Conservation (phyloP, 2,113 vertebrate species). For the Pterocles burchelli region DNA sequence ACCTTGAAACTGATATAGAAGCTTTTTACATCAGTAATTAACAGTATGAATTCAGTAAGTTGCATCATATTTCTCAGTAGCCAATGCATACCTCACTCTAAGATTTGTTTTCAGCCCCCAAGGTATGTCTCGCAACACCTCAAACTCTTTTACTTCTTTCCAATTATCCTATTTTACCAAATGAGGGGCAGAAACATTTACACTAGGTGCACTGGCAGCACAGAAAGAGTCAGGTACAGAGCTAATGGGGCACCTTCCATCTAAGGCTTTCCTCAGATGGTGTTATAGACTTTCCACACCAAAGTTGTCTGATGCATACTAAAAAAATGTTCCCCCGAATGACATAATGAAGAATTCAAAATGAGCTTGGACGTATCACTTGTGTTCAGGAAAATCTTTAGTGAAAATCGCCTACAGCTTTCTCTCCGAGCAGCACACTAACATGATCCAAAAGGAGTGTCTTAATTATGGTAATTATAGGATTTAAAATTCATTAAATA, state of each 20-base stretch:
- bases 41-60: neutral
- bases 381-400: constrained; percentile 26
- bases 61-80: neutral
- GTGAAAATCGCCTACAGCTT: constrained; percentile 43
- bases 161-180: neutral
- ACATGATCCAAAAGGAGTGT: constrained; percentile 62
- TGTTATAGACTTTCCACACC: neutral
- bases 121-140: neutral
- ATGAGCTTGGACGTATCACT: constrained; percentile 6
- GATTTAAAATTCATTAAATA: constrained; percentile 61
- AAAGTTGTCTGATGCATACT: neutral
- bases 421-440: constrained; percentile 21
- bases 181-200: neutral
- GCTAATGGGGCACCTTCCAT: neutral
- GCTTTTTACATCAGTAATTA: neutral
- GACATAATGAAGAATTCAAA: constrained; percentile 22
- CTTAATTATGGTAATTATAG: constrained; percentile 66
- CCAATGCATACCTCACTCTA: neutral
- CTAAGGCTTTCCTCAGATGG: neutral
- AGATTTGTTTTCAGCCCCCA: neutral
- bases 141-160: neutral
- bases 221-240: neutral
- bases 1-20: neutral
- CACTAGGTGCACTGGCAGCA: neutral
- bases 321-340: neutral